Evolutionary conservation across 2,888 invertebrate species (phyloP), one percentile per base, ranked within the genome.

Genomic region (Linnaemya tessellans): DNA sequence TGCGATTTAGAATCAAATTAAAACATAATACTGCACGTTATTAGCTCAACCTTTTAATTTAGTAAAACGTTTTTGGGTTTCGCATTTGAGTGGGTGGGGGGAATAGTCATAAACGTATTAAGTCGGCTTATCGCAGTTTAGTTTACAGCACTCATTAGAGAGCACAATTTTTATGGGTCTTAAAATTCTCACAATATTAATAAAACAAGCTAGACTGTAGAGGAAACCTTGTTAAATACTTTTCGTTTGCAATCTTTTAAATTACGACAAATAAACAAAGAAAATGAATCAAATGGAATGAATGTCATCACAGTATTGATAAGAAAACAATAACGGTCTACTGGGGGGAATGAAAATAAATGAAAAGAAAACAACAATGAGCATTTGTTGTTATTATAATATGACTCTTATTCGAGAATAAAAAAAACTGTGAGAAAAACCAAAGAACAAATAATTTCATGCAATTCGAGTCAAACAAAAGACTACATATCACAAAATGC

Each of bases 401-500:
- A n/a, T 22, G 54, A 20, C 20, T 51, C 15, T 56, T 56, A 41
- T 43, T 30, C 46, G 11, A 62, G 30, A 51, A 65, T 11, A 65
- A 58, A 0, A 62, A 41, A 80, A 51, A 43, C 22, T 43, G 60
- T 64, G 70, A 81, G 62, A 81, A 60, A 38, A 43, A 46, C 67
- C 20, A 46, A 2, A 30, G 60, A 2, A 49, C 5, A 58, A 43
- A 73, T 13, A 51, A 51, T 35, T 35, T 11, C 18, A 67, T 51
- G 43, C 25, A 73, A 73, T 43, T 30, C 49, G 38, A 62, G 15
- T 46, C 9, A 43, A 10, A 22, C 7, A 54, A 49, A 8, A 9
- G 7, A 49, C n/a, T n/a, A n/a, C n/a, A 49, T 30, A 30, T 30
- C 30, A 30, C 30, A 30, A 30, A 30, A 30, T 5, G 30, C 7